Percentiles rank a stretch among this genome's conserved stretches.
These are phyloP conservation scores for Anoncus sp. DNA, from an alignment of 2,888 invertebrate species.

Conservation along the genomic window DNA sequence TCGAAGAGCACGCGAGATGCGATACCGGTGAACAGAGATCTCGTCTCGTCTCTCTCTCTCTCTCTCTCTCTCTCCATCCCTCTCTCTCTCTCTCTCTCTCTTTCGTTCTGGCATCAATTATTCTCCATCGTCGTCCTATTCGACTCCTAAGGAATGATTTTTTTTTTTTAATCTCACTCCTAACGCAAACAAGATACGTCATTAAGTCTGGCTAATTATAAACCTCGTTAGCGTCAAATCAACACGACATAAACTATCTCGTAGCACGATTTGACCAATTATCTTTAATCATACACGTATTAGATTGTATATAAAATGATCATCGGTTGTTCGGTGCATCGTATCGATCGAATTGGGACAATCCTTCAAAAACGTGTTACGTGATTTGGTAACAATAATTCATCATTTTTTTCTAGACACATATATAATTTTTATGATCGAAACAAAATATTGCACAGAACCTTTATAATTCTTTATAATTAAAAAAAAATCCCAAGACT, in stretches of 20 bases:
- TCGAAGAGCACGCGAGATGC: conserved; percentile 41
- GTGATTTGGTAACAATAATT: too few species aligned
- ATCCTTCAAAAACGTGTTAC: not conserved
- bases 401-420: too few species aligned
- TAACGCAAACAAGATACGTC: conserved; percentile 43
- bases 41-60: conserved; percentile 29
- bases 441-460: too few species aligned
- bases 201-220: conserved; percentile 39
- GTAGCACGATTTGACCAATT: conserved; percentile 1
- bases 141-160: conserved; percentile 12
- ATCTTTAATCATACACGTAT: not conserved
- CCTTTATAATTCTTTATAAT: too few species aligned
- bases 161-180: conserved; percentile 10
- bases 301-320: not conserved
- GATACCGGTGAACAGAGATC: conserved; percentile 32
- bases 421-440: too few species aligned
- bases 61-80: conserved; percentile 26
- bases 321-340: not conserved
- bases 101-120: conserved; percentile 37
- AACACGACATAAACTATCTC: conserved; percentile 1
- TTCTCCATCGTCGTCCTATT: conserved; percentile 33
- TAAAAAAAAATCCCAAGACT: too few species aligned
- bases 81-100: conserved; percentile 27
- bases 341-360: conserved; percentile 7
- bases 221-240: conserved; percentile 32